Base-by-base conservation (phyloP, 2,113 vertebrate species). In the Formicarius rufipectus region DNA sequence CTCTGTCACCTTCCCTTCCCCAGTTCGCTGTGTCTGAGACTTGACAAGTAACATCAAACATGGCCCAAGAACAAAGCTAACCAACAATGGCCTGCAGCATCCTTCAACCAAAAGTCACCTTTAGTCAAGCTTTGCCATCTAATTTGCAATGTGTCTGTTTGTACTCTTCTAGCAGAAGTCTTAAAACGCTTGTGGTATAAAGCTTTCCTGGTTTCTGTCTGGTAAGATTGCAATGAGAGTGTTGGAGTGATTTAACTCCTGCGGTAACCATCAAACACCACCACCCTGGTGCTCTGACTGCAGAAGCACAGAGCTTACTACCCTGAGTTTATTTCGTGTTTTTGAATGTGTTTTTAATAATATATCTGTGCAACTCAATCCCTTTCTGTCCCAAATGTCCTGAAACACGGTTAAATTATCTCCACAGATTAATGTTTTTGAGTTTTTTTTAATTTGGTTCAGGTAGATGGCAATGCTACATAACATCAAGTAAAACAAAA, bases 91-190 rank as follows among this genome's bases (percentile, higher is more conserved):
- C 71, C 88, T 94, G 78, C 86, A 95, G 63, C 84, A 93, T 94
- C 81, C 60, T 96, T 93, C 73, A 95, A 84, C 87, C 58, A 87
- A 73, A 93, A 78, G 84, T 95, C 87, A 80, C 85, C 64, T 92
- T 89, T 66, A 94, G 73, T 81, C 91, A 93, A 66, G 71, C 8
- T 74, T 89, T 93, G 60, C 59, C 22, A 59, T 72, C 62, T 91
- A 69, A 84, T 87, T 75, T 93, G 56, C 72, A 80, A 31, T 52
- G n/a, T 59, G 92, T 79, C 66, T 90, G 31, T 64, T 72, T 90
- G 80, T 39, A 62, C 10, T 81, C 58, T 92, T 93, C 42, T 78
- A 84, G 64, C 25, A 88, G 39, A 92, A 71, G 50, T 93, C 77
- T 87, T 94, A 85, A 82, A 95, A 87, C 31, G 91, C 53, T 79